Evolutionary conservation across 2,113 vertebrate genomes (phyloP).

Genomic region (Ia io): DNA sequence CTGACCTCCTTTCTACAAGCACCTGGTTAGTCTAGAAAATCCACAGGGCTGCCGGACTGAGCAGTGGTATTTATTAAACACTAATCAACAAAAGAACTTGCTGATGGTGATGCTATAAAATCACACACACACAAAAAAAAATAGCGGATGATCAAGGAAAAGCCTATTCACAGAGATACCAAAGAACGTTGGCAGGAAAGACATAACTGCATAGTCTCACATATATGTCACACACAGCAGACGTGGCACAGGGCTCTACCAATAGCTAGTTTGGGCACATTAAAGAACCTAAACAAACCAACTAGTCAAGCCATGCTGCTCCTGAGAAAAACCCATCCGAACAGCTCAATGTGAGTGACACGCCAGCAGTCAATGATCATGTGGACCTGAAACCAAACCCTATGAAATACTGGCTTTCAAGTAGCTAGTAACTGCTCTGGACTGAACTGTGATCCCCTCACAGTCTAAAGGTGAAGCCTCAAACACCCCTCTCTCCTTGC

Average conservation of each 20-base stretch:
- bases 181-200: accelerated
- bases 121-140: too few relatives aligned
- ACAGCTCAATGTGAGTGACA: accelerated
- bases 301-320: accelerated
- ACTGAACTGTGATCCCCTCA: not conserved
- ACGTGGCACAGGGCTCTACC: accelerated
- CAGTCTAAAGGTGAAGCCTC: accelerated
- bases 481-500: accelerated
- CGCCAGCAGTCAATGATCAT: not conserved
- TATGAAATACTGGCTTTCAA: not conserved
- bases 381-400: not conserved
- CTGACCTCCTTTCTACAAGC: not conserved
- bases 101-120: accelerated
- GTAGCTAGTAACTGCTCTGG: too few relatives aligned
- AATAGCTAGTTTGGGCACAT: not conserved
- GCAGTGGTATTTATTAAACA: not conserved
- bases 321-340: not conserved
- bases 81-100: not conserved
- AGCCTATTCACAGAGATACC: not conserved
- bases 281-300: too few relatives aligned
- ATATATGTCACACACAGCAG: not conserved
- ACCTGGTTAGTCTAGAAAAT: not conserved
- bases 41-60: not conserved
- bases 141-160: accelerated
- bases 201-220: accelerated